phyloP scores from a whole-genome alignment of 2,888 invertebrate genomes.

The Leucophenga maculata region DNA sequence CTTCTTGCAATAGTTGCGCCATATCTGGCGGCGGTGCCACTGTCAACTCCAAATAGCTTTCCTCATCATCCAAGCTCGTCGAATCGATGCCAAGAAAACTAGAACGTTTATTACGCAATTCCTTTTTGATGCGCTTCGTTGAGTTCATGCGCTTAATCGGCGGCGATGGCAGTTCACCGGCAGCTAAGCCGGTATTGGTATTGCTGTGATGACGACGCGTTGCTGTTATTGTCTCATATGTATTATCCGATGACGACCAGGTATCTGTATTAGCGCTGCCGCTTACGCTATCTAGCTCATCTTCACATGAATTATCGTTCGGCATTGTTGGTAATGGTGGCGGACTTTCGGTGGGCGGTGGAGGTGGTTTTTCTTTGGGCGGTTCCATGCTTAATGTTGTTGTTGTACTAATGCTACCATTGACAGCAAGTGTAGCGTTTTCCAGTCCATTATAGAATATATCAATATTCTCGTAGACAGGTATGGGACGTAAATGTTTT shows the following conservation, averaged over 20 bases:
- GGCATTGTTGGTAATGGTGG: constrained; percentile 67
- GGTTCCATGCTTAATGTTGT: constrained; percentile 75
- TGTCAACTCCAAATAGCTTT: constrained; percentile 79
- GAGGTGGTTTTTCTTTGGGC: constrained; percentile 90
- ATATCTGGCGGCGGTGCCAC: constrained; percentile 85
- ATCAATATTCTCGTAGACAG: constrained; percentile 78
- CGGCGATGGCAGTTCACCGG: constrained; percentile 53
- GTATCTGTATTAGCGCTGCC: constrained; percentile 52
- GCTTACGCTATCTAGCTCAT: constrained; percentile 52
- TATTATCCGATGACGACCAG: constrained; percentile 67
- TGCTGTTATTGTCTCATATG: constrained; percentile 67
- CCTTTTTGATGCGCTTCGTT: constrained; percentile 88
- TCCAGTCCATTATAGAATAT: constrained; percentile 73
- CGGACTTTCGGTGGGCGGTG: constrained; percentile 77
- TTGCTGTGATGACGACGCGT: constrained; percentile 24
- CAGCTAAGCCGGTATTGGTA: constrained; percentile 12
- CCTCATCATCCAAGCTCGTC: constrained; percentile 75
- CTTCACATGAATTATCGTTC: constrained; percentile 65
- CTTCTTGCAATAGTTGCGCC: constrained; percentile 85
- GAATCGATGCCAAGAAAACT: constrained; percentile 90
- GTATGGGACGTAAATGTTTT: constrained; percentile 73
- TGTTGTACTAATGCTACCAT: constrained; percentile 35
- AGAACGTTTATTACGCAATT: constrained; percentile 85
- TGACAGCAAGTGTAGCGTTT: constrained; percentile 26
- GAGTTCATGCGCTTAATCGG: constrained; percentile 84